Evolutionary conservation across 2,797 vertebrate genomes (phyloP).

Genomic region (Rhinatrema bivittatum): DNA sequence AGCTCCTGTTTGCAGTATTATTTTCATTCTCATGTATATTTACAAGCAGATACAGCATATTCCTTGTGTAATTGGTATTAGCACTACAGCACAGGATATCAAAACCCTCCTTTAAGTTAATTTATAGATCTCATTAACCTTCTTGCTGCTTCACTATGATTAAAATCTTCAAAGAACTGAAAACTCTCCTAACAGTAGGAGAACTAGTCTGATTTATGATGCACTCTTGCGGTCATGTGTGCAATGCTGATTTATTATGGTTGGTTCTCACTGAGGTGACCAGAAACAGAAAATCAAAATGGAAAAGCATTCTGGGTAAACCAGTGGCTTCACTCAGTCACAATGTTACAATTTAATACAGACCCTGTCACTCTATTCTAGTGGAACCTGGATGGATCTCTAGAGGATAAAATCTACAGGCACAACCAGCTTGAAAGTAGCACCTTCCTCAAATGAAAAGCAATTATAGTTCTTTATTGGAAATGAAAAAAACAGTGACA

Average conservation of each 20-base stretch:
- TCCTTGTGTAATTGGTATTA: slow-evolving; percentile 49
- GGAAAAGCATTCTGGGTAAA: slow-evolving; percentile 9
- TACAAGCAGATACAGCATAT: slow-evolving; percentile 35
- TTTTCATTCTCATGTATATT: slow-evolving; percentile 43
- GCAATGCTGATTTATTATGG: slow-evolving; percentile 24
- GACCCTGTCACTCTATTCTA: slow-evolving; percentile 14
- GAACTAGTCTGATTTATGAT: slow-evolving; percentile 36
- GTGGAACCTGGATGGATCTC: slow-evolving; percentile 9
- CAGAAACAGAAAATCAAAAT: not conserved
- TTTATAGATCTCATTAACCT: slow-evolving; percentile 51
- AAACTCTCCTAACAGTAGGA: slow-evolving; percentile 23
- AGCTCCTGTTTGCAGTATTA: slow-evolving; percentile 34
- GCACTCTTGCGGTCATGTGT: slow-evolving; percentile 3
- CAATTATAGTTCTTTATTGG: slow-evolving; percentile 9
- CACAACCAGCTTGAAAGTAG: slow-evolving; percentile 1
- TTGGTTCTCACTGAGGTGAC: slow-evolving; percentile 16
- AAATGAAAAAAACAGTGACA: slow-evolving; percentile 11
- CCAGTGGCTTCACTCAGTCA: slow-evolving; percentile 3
- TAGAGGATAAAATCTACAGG: slow-evolving; percentile 13
- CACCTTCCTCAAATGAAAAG: slow-evolving; percentile 14
- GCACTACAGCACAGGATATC: slow-evolving; percentile 40
- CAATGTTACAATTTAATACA: slow-evolving; percentile 26
- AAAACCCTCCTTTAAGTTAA: slow-evolving; percentile 46
- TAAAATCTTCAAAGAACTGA: slow-evolving; percentile 44
- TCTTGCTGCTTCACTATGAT: slow-evolving; percentile 32